A percentile compares a stretch with the other conserved stretches of the same genome.
These are phyloP conservation scores for Tonatia bakeri DNA, from an alignment of 2,113 vertebrate genomes.

Conservation along the genomic window DNA sequence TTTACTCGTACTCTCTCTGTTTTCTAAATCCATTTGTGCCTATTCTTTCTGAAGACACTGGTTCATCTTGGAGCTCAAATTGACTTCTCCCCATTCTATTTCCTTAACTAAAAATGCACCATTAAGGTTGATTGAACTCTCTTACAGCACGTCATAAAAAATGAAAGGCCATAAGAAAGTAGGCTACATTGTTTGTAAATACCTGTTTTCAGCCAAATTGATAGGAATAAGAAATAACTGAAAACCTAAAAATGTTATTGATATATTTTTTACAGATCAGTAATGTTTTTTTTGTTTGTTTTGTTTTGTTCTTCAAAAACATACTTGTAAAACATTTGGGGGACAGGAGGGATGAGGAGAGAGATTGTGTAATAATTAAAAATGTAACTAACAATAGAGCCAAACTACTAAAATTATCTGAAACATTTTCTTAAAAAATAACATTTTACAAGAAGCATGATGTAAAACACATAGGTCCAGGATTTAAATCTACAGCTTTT, in stretches of 20 bases:
- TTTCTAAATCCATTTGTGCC: conserved; percentile 84
- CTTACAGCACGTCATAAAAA: conserved; percentile 84
- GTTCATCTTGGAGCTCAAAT: conserved; percentile 84
- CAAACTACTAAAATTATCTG: conserved; percentile 25
- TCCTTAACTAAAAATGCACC: conserved; percentile 85
- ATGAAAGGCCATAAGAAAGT: conserved; percentile 81
- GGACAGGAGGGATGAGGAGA: neutral
- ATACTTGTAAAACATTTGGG: conserved; percentile 47
- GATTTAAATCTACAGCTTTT: conserved; percentile 21
- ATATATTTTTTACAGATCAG: conserved; percentile 74
- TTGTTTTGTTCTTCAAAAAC: conserved; percentile 48
- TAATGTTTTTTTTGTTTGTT: conserved; percentile 42
- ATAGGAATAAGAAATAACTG: conserved; percentile 82
- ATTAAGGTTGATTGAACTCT: conserved; percentile 87
- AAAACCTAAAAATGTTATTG: conserved; percentile 78
- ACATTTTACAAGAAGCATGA: neutral
- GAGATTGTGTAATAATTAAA: neutral
- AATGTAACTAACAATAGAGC: neutral
- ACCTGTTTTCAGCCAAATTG: conserved; percentile 82
- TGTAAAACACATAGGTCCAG: neutral
- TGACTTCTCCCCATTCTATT: conserved; percentile 86
- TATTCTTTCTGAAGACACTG: conserved; percentile 77
- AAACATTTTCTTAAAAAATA: conserved; percentile 39
- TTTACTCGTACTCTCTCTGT: conserved; percentile 79
- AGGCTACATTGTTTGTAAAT: conserved; percentile 86